Percentiles rank a stretch among this genome's conserved stretches.
Conservation (phyloP, 2,888 invertebrate genomes). For the Patella depressa region DNA sequence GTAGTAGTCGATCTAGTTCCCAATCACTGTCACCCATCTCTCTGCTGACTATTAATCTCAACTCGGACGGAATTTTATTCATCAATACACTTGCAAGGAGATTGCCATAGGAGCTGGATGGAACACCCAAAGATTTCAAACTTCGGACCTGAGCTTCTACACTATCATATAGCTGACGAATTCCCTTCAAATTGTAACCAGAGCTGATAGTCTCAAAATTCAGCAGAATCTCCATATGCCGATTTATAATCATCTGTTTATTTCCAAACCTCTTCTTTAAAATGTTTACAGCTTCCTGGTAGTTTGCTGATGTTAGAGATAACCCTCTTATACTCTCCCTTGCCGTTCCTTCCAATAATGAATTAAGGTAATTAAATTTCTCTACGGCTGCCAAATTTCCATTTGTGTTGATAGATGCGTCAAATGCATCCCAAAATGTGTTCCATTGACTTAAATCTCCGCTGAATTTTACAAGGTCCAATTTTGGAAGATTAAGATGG, state of each 20-base stretch:
- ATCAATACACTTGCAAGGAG: not conserved
- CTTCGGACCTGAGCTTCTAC: not conserved
- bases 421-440: not conserved
- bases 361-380: not conserved
- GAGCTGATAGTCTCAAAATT: not conserved
- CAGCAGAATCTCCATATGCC: not conserved
- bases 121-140: not conserved
- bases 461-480: not conserved
- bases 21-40: not conserved
- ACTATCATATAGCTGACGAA: not conserved
- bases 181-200: not conserved
- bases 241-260: not conserved
- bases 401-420: not conserved
- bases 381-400: not conserved
- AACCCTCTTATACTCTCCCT: not conserved
- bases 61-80: not conserved
- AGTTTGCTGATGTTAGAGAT: not conserved
- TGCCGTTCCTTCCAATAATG: not conserved
- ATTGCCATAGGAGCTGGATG: not conserved
- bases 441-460: not conserved
- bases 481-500: not conserved
- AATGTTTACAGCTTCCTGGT: not conserved
- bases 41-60: not conserved
- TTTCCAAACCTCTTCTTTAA: not conserved
- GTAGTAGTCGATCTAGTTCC: not conserved